Base-by-base conservation (phyloP, 2,797 vertebrate genomes). In the Clarias platycephalus region DNA sequence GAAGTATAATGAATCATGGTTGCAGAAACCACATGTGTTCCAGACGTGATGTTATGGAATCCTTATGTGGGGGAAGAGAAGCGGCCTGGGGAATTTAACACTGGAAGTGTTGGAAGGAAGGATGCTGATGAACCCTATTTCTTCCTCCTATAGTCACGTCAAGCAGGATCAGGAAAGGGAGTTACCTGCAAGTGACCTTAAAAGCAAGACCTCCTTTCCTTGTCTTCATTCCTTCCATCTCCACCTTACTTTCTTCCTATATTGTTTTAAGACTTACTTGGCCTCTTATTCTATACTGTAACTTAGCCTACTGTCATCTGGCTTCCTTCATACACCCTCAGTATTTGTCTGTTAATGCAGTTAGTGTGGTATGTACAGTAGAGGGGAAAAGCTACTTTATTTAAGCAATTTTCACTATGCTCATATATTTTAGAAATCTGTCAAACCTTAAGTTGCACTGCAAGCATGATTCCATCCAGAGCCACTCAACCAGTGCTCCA, bases 371-470 rank as follows among this genome's bases (percentile, higher is more conserved):
- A 83, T 44, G 58, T 86, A 72, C 74, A 83, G 72, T 86, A 72
- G 79, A 83, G 72, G 64, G 34, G 72, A 83, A 85, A 83, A 85
- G 72, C 26, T 37, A 16, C 53, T 20, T 44, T 78, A 85, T 81
- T 82, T 68, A 26, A 20, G 24, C 75, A 24, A 26, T 58, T 86
- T 84, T 86, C 55, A 81, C 57, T 58, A 57, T 34, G 31, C 63
- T 83, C 79, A 40, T 86, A 81, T 84, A 83, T 84, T 87, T 78
- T 66, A 67, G 40, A 76, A 74, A 86, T 58, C 75, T 79, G 85
- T 84, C 82, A 86, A 87, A 53, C 63, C 68, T 68, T 77, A 70
- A 72, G 85, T 85, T 86, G 84, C 77, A 64, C 85, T 88, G 83
- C 81, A 86, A 64, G 81, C 68, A 63, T 68, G 63, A 80, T 88